Evolutionary conservation across 2,888 invertebrate genomes (phyloP).

Genomic region (Agonopterix heracliana): DNA sequence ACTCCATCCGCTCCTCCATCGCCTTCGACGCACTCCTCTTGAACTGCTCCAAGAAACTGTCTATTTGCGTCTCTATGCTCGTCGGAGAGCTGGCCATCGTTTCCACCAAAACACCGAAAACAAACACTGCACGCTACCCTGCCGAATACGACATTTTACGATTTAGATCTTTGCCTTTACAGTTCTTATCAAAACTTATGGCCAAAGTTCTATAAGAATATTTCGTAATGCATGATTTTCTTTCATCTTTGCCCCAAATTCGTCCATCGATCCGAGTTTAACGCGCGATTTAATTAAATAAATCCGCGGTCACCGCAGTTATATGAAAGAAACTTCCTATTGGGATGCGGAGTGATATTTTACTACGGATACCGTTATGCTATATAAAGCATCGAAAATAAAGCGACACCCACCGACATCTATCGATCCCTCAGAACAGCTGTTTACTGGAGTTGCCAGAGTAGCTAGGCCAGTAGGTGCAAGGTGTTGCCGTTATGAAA

Average conservation of each 20-base stretch:
- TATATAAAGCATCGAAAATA: conserved; percentile 65
- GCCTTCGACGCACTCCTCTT: conserved; percentile 86
- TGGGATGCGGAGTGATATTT: conserved; percentile 36
- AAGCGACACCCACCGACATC: conserved; percentile 73
- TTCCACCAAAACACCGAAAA: conserved; percentile 70
- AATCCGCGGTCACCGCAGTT: conserved; percentile 51
- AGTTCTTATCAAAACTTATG: conserved; percentile 19
- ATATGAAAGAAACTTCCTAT: conserved; percentile 52
- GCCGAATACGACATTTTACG: conserved; percentile 44
- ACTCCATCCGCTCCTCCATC: conserved; percentile 79
- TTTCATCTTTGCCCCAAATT: conserved; percentile 39
- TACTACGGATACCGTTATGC: conserved; percentile 71
- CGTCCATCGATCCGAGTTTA: conserved; percentile 50
- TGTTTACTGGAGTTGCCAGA: conserved; percentile 25
- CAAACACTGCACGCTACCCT: conserved; percentile 66
- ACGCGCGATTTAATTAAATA: conserved; percentile 44
- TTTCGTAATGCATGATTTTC: conserved; percentile 34
- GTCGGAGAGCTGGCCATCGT: conserved; percentile 80
- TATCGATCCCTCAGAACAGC: conserved; percentile 69
- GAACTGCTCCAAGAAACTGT: conserved; percentile 89
- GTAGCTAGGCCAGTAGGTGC: neutral
- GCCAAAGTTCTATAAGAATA: conserved; percentile 21
- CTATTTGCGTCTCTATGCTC: conserved; percentile 88
- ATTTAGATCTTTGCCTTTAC: conserved; percentile 26
- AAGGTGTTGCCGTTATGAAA: conserved; percentile 1